phyloP scores from a whole-genome alignment of 2,797 vertebrate genomes.

The Sciurus vulgaris region DNA sequence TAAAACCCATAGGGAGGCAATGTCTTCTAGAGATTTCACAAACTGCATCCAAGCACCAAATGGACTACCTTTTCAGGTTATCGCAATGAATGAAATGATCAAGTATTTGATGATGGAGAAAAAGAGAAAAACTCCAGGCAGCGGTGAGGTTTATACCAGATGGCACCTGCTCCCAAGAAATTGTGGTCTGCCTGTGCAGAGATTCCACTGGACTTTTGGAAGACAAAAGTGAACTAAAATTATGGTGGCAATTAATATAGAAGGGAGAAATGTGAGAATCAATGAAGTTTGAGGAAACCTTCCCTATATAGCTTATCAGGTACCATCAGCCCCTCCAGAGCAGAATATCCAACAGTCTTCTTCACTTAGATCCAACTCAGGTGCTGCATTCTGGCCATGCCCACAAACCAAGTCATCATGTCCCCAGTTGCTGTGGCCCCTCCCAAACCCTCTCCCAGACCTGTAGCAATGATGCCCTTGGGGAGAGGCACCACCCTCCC shows the following conservation, averaged over 20 bases:
- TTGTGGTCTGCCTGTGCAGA: neutral
- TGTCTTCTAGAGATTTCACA: neutral
- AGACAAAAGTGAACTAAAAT: neutral
- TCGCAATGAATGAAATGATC: neutral
- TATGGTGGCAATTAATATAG: neutral
- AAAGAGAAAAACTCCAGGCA: neutral
- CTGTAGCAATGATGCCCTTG: neutral
- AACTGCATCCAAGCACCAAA: neutral
- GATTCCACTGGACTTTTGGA: neutral
- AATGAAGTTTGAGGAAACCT: neutral
- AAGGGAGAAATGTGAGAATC: neutral
- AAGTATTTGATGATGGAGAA: neutral
- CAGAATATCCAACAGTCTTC: neutral
- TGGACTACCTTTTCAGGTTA: neutral
- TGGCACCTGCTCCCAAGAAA: neutral
- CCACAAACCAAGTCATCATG: neutral
- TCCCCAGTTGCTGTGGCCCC: too few species aligned
- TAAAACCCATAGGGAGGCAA: neutral
- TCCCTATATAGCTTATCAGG: neutral
- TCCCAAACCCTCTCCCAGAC: neutral
- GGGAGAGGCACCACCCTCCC: neutral
- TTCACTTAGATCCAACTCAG: neutral
- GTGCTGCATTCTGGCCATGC: too few species aligned
- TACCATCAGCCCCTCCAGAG: neutral
- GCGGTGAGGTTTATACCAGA: rapidly evolving